Base-by-base conservation (phyloP, 2,888 invertebrate species). In the Lasioglossum lativentre region DNA sequence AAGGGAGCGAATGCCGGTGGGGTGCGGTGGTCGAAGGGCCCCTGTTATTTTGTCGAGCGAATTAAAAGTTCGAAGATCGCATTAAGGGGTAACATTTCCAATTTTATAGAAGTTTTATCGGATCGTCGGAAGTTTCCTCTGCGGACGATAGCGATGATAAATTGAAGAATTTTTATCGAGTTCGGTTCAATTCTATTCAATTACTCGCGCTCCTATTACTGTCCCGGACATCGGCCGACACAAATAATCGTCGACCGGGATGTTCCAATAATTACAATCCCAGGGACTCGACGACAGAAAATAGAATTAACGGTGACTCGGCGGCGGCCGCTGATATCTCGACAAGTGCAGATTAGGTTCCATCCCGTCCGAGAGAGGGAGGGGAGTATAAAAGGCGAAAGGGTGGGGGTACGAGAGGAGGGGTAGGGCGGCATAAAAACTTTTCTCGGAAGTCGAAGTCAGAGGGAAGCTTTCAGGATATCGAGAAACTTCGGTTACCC, bases 381-480 rank as follows among this genome's bases (percentile, higher is more conserved):
- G n/a, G 42, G 75, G 38, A 34, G 72, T 56, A 86, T 83, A 81
- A 86, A 86, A 77, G 80, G 34, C 68, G 78, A 80, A 3, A 63
- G 52, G 47, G 23, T 16, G 40, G 23, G 30, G 56, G 16, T 42
- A 56, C 2, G 19, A 2, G 27, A 12, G 10, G 1, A 34, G 23
- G 42, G 34, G 59, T 45, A 34, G 34, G 78, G 14, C 72, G 66
- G 71, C 71, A 83, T 85, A 89, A 89, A 85, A 90, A 90, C 82
- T 90, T 90, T 85, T 78, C 66, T 70, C 81, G 80, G 82, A 88
- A 88, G 87, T 88, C 78, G 83, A 91, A 90, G 90, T 90, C 87
- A 80, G 89, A 82, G 87, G 88, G 89, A 89, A 90, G 91, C 91
- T 92, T 92, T 92, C 90, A 90, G 90, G 92, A 92, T 92, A 92